Evolutionary conservation across 2,113 vertebrate genomes (phyloP).

Genomic region (Suricata suricatta): DNA sequence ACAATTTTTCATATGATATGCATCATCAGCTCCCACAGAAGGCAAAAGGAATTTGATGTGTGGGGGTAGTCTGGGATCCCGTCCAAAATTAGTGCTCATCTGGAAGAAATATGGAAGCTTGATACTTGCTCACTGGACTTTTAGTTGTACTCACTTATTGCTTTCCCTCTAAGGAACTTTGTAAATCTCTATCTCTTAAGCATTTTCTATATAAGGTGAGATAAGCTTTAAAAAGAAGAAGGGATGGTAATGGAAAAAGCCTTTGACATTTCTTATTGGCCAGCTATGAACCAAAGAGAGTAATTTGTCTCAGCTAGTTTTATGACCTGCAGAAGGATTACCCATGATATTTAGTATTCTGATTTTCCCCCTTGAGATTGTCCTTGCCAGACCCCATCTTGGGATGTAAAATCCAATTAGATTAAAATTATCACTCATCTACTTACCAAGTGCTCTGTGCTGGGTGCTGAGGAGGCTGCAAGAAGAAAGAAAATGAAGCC

Average conservation of each 20-base stretch:
- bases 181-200: constrained; percentile 53
- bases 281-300: constrained; percentile 5
- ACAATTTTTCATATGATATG: constrained; percentile 73
- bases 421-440: not conserved
- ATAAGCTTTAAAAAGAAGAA: not conserved
- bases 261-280: not conserved
- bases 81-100: constrained; percentile 75
- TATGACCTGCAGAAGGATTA: not conserved
- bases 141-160: constrained; percentile 30
- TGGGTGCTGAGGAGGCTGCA: not conserved
- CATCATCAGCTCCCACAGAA: constrained; percentile 77
- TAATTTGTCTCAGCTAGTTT: constrained; percentile 32
- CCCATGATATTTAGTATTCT: not conserved
- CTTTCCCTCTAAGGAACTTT: constrained; percentile 27
- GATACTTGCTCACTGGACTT: constrained; percentile 42
- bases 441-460: not conserved
- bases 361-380: not conserved
- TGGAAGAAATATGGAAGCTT: constrained; percentile 77
- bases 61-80: constrained; percentile 75
- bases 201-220: constrained; percentile 7
- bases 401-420: constrained; percentile 14
- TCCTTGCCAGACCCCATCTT: not conserved
- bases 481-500: not conserved
- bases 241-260: not conserved
- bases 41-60: constrained; percentile 78